phyloP scores from a whole-genome alignment of 2,797 vertebrate species.

The Tauraco hartlaubi region DNA sequence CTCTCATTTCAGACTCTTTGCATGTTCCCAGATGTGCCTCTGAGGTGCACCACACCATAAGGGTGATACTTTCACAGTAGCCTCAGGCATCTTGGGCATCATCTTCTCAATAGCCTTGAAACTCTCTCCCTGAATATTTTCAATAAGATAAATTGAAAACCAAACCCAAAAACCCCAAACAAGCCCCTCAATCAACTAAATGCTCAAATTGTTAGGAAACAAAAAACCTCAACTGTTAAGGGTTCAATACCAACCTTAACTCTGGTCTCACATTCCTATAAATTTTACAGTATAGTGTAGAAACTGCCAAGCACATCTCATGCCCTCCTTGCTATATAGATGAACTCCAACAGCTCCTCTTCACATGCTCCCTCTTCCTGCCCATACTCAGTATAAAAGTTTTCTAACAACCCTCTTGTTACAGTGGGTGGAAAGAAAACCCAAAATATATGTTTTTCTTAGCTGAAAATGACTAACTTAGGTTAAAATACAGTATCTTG shows the following conservation, averaged over 20 bases:
- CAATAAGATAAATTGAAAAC: background rate
- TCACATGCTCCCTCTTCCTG: background rate
- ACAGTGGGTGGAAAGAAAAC: fast-evolving
- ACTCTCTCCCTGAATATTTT: background rate
- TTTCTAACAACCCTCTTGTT: background rate
- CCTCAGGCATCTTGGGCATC: background rate
- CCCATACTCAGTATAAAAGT: background rate
- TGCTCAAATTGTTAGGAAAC: background rate
- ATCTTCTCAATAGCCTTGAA: background rate
- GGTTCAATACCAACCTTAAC: background rate
- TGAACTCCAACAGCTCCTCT: background rate
- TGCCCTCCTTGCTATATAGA: background rate
- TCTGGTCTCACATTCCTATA: background rate
- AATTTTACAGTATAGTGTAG: background rate
- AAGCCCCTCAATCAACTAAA: background rate
- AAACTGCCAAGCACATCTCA: background rate
- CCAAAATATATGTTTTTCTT: background rate
- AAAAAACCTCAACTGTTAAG: fast-evolving
- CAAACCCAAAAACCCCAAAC: background rate
- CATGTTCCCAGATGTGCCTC: background rate
- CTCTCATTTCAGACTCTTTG: background rate
- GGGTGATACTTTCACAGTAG: background rate
- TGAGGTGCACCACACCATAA: background rate
- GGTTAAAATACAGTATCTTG: background rate
- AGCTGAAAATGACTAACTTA: background rate